Conservation (phyloP, 2,113 vertebrate species). For the Brienomyrus longianalis region DNA sequence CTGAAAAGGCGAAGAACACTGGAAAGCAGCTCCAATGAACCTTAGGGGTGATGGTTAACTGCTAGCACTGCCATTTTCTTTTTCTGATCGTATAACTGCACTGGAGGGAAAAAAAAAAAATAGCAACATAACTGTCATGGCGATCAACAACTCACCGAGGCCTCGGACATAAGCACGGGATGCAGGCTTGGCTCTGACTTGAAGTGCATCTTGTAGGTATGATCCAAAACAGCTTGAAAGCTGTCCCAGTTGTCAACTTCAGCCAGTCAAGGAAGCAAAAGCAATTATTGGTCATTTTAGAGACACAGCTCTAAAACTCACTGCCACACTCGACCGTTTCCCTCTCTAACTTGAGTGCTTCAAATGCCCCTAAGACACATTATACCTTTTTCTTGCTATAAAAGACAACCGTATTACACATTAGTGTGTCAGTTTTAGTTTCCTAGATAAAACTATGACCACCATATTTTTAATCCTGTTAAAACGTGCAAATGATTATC, state of each 20-base stretch:
- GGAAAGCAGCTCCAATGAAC: background rate
- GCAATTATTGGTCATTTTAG: background rate
- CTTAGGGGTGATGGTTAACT: background rate
- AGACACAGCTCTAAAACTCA: background rate
- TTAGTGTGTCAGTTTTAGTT: background rate
- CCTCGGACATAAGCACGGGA: constrained; percentile 97
- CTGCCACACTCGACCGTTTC: background rate
- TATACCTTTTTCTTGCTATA: background rate
- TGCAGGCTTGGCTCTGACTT: constrained; percentile 95
- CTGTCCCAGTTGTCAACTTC: constrained; percentile 98
- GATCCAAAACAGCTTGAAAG: constrained; percentile 95
- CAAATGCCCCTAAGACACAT: background rate
- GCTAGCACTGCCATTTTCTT: background rate
- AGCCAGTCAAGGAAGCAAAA: constrained; percentile 37
- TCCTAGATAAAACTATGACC: background rate
- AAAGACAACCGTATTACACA: background rate
- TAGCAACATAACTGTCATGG: background rate
- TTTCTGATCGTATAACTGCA: background rate
- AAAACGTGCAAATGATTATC: background rate
- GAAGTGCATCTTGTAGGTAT: constrained; percentile 96
- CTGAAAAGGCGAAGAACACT: background rate
- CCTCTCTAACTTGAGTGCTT: background rate
- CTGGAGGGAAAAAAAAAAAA: background rate
- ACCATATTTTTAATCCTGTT: background rate
- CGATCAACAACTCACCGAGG: constrained; percentile 70